These are phyloP conservation scores for Gymnobelideus leadbeateri DNA, from an alignment of 2,113 vertebrate genomes.

Conservation along the genomic window DNA sequence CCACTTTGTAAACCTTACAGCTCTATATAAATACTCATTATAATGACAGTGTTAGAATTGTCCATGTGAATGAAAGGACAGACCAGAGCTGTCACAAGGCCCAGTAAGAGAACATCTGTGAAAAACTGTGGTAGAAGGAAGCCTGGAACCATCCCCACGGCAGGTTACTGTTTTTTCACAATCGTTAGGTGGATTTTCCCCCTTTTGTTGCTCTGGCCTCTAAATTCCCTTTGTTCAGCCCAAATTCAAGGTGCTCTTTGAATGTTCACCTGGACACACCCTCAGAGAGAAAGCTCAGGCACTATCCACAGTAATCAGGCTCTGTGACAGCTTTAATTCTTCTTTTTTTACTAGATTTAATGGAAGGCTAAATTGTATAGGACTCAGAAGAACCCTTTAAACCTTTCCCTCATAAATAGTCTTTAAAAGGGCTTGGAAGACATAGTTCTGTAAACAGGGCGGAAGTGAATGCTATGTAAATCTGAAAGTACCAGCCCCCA, in stretches of 20 bases:
- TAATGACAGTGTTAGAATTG: not conserved
- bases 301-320: not conserved
- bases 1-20: not conserved
- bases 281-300: not conserved
- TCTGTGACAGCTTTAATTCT: not conserved
- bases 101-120: not conserved
- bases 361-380: not conserved
- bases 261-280: not conserved
- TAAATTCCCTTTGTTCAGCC: not conserved
- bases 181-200: not conserved
- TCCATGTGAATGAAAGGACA: not conserved
- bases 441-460: not conserved
- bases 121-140: not conserved
- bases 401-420: not conserved
- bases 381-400: not conserved
- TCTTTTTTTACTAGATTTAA: not conserved
- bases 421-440: not conserved
- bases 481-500: not conserved
- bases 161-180: not conserved
- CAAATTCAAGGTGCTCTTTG: not conserved
- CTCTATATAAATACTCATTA: not conserved
- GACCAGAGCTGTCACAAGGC: not conserved
- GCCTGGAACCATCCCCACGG: not conserved
- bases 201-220: not conserved
- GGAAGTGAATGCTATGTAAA: not conserved